Base-by-base conservation (phyloP, 2,113 vertebrate species). In the Ophthalmolycus amberensis region DNA sequence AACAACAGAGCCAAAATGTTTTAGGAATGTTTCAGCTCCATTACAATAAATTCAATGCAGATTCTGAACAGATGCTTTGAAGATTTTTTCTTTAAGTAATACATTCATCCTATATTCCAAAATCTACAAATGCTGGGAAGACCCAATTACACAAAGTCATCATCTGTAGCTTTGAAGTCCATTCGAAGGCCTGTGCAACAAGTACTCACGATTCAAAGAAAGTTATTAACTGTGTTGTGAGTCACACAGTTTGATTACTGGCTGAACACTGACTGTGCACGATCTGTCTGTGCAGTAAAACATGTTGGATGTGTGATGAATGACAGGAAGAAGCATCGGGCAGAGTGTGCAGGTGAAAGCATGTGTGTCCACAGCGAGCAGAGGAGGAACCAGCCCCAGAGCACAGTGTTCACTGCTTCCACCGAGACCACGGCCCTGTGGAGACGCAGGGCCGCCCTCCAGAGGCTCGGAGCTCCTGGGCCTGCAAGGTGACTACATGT, bases 401-500 rank as follows among this genome's bases (percentile, higher is more conserved):
- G 6, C 54, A 8, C 42, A n/a, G 34, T 2, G 6, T 25, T 74
- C 66, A 16, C 58, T 44, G 20, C 48, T 67, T 25, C 75, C 72
- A 70, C 38, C 71, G 6, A 86, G 75, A 76, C 71, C 32, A 0
- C 40, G 15, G 6, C 46, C 77, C 58, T 22, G 12, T 3, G 6
- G 40, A 18, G 54, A 48, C 27, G 6, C 68, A 0, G 25, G n/a
- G 29, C 25, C 44, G 1, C 48, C 12, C 0, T 46, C 42, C 70
- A 80, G 52, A 86, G 40, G 40, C 44, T 77, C 74, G 1, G 80
- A 68, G 20, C 70, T 46, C 40, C 60, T 56, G 38, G 78, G 75
- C 6, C 79, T 90, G 29, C 78, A 85, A 85, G 89, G 89, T 90
- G 75, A 86, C 54, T n/a, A 15, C 29, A 64, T 0, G 22, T 64